Conservation (phyloP, 2,888 invertebrate genomes). For the Trypoxylon attenuatum region DNA sequence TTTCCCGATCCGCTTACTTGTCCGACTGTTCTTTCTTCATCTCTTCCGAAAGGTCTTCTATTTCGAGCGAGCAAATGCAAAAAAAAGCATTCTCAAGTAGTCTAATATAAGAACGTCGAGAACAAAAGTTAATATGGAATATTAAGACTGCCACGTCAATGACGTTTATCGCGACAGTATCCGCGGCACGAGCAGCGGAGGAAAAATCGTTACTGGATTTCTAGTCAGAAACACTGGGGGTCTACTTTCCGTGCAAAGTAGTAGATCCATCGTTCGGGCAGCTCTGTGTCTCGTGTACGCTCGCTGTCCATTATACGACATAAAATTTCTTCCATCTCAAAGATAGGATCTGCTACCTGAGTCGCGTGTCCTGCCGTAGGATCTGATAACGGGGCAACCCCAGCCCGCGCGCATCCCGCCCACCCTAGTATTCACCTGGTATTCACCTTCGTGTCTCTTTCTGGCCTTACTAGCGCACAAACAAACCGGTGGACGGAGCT, state of each 20-base stretch:
- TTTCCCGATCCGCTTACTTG: too few species aligned
- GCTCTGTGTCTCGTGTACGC: constrained; percentile 45
- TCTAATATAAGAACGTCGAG: too few species aligned
- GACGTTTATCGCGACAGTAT: not conserved
- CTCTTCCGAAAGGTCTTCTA: too few species aligned
- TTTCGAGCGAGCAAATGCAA: too few species aligned
- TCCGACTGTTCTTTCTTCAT: too few species aligned
- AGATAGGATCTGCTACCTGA: constrained; percentile 68
- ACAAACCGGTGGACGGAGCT: constrained; percentile 41
- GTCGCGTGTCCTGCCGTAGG: constrained; percentile 72
- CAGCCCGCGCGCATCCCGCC: constrained; percentile 56
- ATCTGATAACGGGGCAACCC: constrained; percentile 70
- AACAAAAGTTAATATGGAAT: too few species aligned
- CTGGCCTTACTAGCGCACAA: constrained; percentile 28
- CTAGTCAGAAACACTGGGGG: constrained; percentile 5
- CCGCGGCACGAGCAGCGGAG: too few species aligned
- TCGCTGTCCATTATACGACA: constrained; percentile 70
- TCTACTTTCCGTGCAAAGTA: constrained; percentile 31
- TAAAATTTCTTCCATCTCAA: constrained; percentile 71
- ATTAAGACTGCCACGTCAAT: too few species aligned
- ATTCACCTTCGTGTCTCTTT: not conserved
- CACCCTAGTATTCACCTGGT: constrained; percentile 14
- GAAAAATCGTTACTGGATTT: constrained; percentile 38
- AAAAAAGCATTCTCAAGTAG: too few species aligned
- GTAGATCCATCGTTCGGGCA: constrained; percentile 34